Conservation (phyloP, 1,140 invertebrate species). For the Rhyzopertha dominica region DNA sequence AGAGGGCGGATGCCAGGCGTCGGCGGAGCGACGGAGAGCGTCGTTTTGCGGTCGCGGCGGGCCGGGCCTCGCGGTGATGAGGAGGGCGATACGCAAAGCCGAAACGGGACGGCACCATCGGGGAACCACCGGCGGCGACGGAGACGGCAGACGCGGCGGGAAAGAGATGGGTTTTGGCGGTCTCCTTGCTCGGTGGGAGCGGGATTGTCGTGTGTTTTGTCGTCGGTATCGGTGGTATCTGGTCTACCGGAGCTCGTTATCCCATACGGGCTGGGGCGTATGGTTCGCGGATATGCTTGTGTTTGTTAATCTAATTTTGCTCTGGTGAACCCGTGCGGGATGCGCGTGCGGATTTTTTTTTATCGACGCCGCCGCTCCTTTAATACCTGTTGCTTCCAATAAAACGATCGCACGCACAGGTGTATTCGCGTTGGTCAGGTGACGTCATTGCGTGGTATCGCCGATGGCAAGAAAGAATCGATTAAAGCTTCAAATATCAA, state of each 20-base stretch:
- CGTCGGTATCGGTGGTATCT: constrained; percentile 29
- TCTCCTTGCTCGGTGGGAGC: constrained; percentile 16
- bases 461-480: too few relatives aligned
- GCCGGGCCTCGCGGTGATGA: constrained; percentile 40
- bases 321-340: too few relatives aligned
- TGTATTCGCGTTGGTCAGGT: too few relatives aligned
- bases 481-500: too few relatives aligned
- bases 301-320: background rate
- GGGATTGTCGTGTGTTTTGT: constrained; percentile 37
- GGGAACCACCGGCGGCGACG: constrained; percentile 28
- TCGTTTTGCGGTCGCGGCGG: constrained; percentile 43
- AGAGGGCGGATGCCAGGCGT: constrained; percentile 24
- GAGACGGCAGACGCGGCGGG: constrained; percentile 42
- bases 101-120: constrained; percentile 28
- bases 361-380: too few relatives aligned
- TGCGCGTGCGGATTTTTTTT: too few relatives aligned
- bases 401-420: too few relatives aligned
- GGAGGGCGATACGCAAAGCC: constrained; percentile 38
- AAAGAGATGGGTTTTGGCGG: constrained; percentile 28
- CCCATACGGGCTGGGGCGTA: too few relatives aligned
- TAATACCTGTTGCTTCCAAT: too few relatives aligned
- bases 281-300: background rate
- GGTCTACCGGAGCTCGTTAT: too few relatives aligned
- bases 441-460: too few relatives aligned
- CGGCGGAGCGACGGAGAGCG: constrained; percentile 30